Conservation (phyloP, 2,113 vertebrate genomes). For the Acanthochromis polyacanthus region DNA sequence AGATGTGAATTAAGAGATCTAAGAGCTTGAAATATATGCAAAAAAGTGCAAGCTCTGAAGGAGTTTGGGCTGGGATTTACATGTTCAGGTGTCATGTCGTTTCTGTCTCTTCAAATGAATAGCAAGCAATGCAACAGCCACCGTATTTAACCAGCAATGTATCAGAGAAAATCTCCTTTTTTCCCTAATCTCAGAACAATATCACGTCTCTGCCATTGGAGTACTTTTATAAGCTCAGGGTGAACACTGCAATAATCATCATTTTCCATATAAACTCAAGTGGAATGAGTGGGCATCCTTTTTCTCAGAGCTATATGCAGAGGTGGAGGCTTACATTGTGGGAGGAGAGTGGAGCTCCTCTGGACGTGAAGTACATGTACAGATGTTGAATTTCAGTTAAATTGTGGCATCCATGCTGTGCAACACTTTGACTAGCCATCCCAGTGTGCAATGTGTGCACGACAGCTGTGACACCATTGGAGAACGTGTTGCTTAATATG, state of each 20-base stretch:
- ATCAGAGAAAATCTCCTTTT: conserved; percentile 3
- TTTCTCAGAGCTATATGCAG: not conserved
- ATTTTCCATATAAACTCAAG: conserved; percentile 17
- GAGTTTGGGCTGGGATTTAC: not conserved
- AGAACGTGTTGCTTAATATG: no score
- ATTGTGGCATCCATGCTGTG: no score
- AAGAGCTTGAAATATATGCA: not conserved
- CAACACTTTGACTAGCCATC: no score
- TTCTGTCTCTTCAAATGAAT: not conserved
- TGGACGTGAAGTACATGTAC: conserved; percentile 3
- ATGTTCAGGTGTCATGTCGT: not conserved
- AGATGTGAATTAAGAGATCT: not conserved
- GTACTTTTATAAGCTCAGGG: not conserved
- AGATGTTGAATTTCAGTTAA: not conserved
- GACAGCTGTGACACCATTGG: no score
- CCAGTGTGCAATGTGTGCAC: no score
- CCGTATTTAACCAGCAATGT: no score
- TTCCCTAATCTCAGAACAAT: conserved; percentile 1
- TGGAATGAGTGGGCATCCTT: conserved; percentile 7
- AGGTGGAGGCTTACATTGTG: not conserved
- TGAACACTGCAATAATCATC: conserved; percentile 3
- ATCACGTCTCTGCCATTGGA: not conserved
- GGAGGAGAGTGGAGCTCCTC: not conserved
- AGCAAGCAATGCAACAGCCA: not conserved
- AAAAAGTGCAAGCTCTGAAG: not conserved